phyloP scores from a whole-genome alignment of 1,140 invertebrate genomes.

The Akabosia matsudoensis region DNA sequence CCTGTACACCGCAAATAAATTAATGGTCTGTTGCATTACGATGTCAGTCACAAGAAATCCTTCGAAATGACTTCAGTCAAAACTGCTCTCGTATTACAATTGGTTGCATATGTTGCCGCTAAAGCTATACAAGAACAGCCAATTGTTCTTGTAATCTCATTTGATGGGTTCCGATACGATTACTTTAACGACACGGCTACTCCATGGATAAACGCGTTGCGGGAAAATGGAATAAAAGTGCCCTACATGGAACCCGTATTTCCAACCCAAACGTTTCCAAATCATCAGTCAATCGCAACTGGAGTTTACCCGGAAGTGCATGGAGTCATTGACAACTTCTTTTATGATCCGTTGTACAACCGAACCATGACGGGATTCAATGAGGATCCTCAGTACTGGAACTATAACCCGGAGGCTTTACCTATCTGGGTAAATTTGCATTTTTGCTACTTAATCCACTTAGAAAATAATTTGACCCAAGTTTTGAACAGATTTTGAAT shows the following conservation, averaged over 20 bases:
- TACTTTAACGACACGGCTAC: constrained; percentile 61
- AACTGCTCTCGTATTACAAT: too few relatives aligned
- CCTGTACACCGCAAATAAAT: too few relatives aligned
- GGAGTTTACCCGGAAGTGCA: constrained; percentile 72
- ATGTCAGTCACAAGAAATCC: too few relatives aligned
- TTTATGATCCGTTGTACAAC: constrained; percentile 60
- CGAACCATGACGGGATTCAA: constrained; percentile 52
- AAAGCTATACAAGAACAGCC: too few relatives aligned
- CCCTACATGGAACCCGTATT: constrained; percentile 67
- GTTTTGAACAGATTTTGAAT: constrained; percentile 55
- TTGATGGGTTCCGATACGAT: constrained; percentile 69
- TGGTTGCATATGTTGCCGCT: too few relatives aligned
- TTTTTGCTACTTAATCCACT: not conserved
- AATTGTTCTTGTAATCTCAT: constrained; percentile 62
- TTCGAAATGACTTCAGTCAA: too few relatives aligned
- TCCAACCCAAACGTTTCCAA: constrained; percentile 73
- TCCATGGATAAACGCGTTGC: constrained; percentile 58
- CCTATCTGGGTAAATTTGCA: constrained; percentile 59
- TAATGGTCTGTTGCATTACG: too few relatives aligned
- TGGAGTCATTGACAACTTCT: constrained; percentile 66
- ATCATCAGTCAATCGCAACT: constrained; percentile 76
- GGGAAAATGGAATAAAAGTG: constrained; percentile 57
- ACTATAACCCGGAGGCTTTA: constrained; percentile 55
- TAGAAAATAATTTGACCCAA: not conserved
- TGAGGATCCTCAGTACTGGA: constrained; percentile 53